A percentile compares a stretch with the other conserved stretches of the same genome.
These are phyloP conservation scores for Cheilosia vernalis DNA, from an alignment of 2,888 invertebrate genomes.

Conservation along the genomic window DNA sequence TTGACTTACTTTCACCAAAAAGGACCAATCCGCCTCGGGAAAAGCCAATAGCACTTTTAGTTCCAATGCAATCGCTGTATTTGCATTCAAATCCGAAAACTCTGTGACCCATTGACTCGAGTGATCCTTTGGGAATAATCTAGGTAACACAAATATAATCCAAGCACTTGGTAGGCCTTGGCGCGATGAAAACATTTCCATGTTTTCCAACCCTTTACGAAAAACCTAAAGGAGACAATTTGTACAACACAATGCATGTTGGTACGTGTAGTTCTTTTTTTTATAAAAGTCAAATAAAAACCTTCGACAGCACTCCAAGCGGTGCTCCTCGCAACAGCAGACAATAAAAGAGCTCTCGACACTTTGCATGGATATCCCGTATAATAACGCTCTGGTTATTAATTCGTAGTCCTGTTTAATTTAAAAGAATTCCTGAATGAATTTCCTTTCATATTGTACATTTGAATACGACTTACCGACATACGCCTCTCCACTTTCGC, in stretches of 20 bases:
- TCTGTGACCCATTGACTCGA: conserved; percentile 82
- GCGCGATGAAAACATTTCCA: conserved; percentile 85
- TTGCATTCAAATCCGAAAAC: conserved; percentile 85
- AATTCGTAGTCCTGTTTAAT: conserved; percentile 84
- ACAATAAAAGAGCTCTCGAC: conserved; percentile 90
- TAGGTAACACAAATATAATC: conserved; percentile 88
- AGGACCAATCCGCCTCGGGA: conserved; percentile 91
- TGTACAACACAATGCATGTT: background rate
- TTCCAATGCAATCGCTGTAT: conserved; percentile 88
- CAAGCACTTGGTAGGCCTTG: conserved; percentile 86
- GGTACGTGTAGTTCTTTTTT: conserved; percentile 15
- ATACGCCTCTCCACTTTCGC: conserved; percentile 86
- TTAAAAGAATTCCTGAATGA: conserved; percentile 22
- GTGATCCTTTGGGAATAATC: conserved; percentile 85
- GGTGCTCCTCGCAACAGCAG: conserved; percentile 90
- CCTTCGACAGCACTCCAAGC: conserved; percentile 90
- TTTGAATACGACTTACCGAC: conserved; percentile 78
- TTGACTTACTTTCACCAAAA: conserved; percentile 87
- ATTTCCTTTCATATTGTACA: background rate
- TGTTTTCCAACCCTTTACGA: conserved; percentile 85
- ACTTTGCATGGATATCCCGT: conserved; percentile 93
- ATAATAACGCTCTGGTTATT: conserved; percentile 87
- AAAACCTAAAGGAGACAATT: conserved; percentile 82
- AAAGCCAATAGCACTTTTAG: conserved; percentile 89
- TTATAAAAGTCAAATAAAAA: conserved; percentile 78